phyloP scores from a whole-genome alignment of 2,797 vertebrate genomes.

The Bovichtus diacanthus region DNA sequence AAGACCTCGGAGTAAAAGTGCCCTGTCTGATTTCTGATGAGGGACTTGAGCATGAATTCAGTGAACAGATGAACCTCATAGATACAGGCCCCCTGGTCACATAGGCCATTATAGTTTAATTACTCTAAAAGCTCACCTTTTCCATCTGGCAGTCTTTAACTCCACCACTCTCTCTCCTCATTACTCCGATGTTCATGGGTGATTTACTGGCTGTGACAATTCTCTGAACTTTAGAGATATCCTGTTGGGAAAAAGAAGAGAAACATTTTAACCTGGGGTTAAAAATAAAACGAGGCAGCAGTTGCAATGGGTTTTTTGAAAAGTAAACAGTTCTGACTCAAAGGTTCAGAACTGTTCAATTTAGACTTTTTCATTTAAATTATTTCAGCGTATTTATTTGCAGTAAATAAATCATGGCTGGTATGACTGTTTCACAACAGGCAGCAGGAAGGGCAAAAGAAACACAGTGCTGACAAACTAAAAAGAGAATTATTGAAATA shows the following conservation, averaged over 20 bases:
- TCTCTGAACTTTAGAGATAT: conserved; percentile 87
- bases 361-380: conserved; percentile 15
- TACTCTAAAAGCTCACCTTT: conserved; percentile 82
- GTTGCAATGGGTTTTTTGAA: not conserved
- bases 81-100: conserved; percentile 68
- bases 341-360: conserved; percentile 11
- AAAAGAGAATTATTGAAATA: conserved; percentile 36
- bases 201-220: conserved; percentile 82
- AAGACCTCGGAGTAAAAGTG: conserved; percentile 36
- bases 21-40: conserved; percentile 55
- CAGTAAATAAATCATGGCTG: conserved; percentile 13
- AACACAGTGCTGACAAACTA: conserved; percentile 9
- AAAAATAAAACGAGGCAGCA: conserved; percentile 19
- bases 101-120: conserved; percentile 72
- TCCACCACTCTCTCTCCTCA: conserved; percentile 78
- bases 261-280: conserved; percentile 35
- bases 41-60: conserved; percentile 52
- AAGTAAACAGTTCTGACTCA: conserved; percentile 20
- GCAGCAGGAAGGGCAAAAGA: not conserved
- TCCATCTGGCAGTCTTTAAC: conserved; percentile 84
- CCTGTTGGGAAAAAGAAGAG: conserved; percentile 67
- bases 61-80: conserved; percentile 66
- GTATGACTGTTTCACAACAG: conserved; percentile 15
- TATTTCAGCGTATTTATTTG: conserved; percentile 24
- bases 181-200: conserved; percentile 71